Percentiles rank a stretch among this genome's conserved stretches.
Conservation (phyloP, 2,113 vertebrate genomes). For the Psammodynastes pulverulentus region DNA sequence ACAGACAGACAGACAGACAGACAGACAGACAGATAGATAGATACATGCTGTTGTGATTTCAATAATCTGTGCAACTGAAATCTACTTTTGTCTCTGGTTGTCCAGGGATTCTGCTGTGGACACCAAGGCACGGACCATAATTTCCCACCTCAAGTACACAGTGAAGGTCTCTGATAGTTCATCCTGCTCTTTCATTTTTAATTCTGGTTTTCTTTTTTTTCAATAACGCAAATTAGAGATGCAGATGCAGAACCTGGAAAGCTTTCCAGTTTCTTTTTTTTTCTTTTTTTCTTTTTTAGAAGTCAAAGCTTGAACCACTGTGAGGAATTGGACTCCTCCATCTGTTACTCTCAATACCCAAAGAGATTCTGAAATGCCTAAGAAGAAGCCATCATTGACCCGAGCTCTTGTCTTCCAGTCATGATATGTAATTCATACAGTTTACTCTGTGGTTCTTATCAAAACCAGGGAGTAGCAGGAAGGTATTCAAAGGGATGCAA, state of each 20-base stretch:
- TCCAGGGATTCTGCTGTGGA: constrained; percentile 5
- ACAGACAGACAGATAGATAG: background rate
- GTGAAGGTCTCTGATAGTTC: constrained; percentile 20
- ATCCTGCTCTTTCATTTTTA: constrained; percentile 55
- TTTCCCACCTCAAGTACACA: constrained; percentile 31
- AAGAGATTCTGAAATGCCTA: constrained; percentile 43
- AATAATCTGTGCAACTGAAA: background rate
- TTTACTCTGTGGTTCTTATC: background rate
- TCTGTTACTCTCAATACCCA: constrained; percentile 49
- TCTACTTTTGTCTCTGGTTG: constrained; percentile 19
- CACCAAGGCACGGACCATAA: background rate
- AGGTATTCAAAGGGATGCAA: background rate
- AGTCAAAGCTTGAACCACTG: constrained; percentile 48
- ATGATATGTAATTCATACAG: constrained; percentile 30
- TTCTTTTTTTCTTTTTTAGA: constrained; percentile 59
- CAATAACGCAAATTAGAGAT: constrained; percentile 62
- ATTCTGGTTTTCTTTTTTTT: constrained; percentile 40
- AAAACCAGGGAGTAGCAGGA: background rate
- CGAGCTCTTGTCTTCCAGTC: constrained; percentile 32
- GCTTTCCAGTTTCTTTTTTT: constrained; percentile 64
- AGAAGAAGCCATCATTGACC: constrained; percentile 42
- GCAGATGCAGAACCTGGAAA: constrained; percentile 68
- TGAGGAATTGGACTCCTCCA: constrained; percentile 52
- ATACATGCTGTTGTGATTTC: background rate
- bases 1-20: too few relatives aligned